Evolutionary conservation across 2,888 invertebrate species (phyloP).

Genomic region (Liodrosophila aerea): DNA sequence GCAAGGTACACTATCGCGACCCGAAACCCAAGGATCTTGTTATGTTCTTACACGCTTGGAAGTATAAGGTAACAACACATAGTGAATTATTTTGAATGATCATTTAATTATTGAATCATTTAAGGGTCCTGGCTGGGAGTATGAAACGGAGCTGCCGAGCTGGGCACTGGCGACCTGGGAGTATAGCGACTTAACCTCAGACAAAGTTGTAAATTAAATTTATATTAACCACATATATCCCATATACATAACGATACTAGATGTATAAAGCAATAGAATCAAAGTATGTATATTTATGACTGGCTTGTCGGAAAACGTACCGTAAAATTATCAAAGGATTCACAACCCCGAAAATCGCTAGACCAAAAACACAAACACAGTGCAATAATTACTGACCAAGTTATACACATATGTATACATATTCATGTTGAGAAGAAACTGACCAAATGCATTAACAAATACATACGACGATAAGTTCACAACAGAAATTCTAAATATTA

Average conservation of each 20-base stretch:
- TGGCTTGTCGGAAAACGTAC: no score
- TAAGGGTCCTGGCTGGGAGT: conserved; percentile 97
- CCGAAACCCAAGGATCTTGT: conserved; percentile 95
- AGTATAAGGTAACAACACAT: conserved; percentile 87
- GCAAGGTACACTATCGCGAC: conserved; percentile 95
- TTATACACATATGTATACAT: conserved; percentile 10
- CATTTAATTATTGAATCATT: conserved; percentile 55
- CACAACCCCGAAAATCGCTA: no score
- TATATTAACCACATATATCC: conserved; percentile 8
- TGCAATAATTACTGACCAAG: conserved; percentile 52
- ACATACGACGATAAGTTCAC: conserved; percentile 6
- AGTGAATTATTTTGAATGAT: background rate
- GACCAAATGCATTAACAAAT: conserved; percentile 47
- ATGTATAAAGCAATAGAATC: no score
- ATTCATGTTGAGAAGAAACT: conserved; percentile 36
- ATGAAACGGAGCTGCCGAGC: conserved; percentile 94
- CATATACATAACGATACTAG: conserved; percentile 19
- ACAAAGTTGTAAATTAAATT: conserved; percentile 38
- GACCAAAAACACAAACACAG: conserved; percentile 28
- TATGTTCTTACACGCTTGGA: conserved; percentile 98
- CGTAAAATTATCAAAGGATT: no score
- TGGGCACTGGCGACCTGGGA: conserved; percentile 87
- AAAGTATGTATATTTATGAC: no score
- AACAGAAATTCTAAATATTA: conserved; percentile 44
- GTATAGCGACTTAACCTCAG: conserved; percentile 35